Conservation (phyloP, 2,113 vertebrate species). For the Muscicapa adusta region DNA sequence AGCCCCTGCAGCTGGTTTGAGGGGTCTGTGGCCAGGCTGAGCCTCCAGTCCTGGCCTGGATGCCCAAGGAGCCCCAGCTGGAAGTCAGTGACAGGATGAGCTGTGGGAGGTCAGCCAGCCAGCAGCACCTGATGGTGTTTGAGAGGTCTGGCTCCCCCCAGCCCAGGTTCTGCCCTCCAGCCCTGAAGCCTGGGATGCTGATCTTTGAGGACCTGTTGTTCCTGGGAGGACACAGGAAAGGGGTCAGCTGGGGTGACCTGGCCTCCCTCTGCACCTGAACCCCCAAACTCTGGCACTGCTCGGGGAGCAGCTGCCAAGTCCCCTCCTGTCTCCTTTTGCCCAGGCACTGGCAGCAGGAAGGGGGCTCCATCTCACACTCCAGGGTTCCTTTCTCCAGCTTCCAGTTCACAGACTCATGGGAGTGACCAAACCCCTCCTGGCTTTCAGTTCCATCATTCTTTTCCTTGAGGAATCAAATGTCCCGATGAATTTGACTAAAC, state of each 20-base stretch:
- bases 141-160: neutral
- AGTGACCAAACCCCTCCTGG: neutral
- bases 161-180: neutral
- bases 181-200: neutral
- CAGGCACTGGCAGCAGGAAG: neutral
- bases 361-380: neutral
- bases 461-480: neutral
- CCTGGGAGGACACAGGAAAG: fast-evolving
- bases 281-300: neutral
- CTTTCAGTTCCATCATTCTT: neutral
- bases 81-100: neutral
- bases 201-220: fast-evolving
- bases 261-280: neutral
- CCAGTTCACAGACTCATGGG: fast-evolving
- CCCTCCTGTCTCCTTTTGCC: neutral
- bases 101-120: neutral
- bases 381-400: neutral
- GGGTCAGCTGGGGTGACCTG: neutral
- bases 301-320: fast-evolving
- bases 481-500: neutral
- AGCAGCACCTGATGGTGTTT: neutral
- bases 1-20: fast-evolving
- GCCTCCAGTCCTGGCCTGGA: neutral
- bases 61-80: neutral
- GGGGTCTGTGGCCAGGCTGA: neutral